Evolutionary conservation across 2,888 invertebrate genomes (phyloP).

Genomic region (Melanophora roralis): DNA sequence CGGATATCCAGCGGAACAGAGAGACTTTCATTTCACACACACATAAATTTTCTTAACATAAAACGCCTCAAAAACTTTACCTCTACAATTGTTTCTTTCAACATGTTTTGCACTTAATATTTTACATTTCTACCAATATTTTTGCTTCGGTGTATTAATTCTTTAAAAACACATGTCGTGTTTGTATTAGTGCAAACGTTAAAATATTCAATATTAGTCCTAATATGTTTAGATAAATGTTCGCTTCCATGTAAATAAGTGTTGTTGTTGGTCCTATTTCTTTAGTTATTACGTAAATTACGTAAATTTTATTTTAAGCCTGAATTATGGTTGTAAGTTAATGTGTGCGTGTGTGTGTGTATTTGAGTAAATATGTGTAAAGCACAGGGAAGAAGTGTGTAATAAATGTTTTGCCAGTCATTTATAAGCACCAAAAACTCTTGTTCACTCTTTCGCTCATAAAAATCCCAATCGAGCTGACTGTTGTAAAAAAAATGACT

Average conservation of each 20-base stretch:
- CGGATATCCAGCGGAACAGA: no score
- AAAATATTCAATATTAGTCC: not conserved
- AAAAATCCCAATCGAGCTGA: not conserved
- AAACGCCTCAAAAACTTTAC: no score
- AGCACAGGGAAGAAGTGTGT: not conserved
- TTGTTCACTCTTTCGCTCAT: not conserved
- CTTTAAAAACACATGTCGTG: not conserved
- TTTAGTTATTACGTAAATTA: constrained; percentile 37
- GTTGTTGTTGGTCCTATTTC: not conserved
- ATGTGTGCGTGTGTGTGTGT: not conserved
- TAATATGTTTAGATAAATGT: not conserved
- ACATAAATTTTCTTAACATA: no score
- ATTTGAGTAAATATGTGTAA: no score
- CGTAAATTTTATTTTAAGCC: constrained; percentile 51
- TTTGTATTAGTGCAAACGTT: not conserved
- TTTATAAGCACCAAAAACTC: not conserved
- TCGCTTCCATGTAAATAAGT: not conserved
- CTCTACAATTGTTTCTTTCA: no score
- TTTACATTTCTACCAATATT: not conserved
- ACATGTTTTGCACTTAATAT: no score
- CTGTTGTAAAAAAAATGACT: constrained; percentile 41
- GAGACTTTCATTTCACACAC: no score
- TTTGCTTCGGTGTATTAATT: not conserved
- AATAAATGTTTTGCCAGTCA: not conserved
- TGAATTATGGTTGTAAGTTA: constrained; percentile 17